These are phyloP conservation scores for Xiphophorus maculatus DNA, from an alignment of 2,113 vertebrate genomes.

Conservation along the genomic window DNA sequence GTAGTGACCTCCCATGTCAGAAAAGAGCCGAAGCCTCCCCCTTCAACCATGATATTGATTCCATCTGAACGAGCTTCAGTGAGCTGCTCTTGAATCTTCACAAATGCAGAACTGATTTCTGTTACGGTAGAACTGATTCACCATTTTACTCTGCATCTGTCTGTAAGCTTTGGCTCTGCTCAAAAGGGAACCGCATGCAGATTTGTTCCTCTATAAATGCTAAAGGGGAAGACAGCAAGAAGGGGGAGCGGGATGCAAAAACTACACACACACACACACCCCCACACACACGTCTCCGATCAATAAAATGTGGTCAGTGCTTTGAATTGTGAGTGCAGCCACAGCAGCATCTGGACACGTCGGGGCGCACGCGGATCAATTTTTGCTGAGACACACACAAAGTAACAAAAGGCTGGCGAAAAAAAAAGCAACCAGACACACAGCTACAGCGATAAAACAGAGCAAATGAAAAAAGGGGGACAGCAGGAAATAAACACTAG, in stretches of 20 bases:
- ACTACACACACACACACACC: conserved; percentile 13
- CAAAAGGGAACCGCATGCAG: conserved; percentile 54
- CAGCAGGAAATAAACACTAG: conserved; percentile 51
- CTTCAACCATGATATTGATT: conserved; percentile 22
- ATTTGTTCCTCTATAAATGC: conserved; percentile 51
- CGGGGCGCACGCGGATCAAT: conserved; percentile 44
- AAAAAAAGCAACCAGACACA: conserved; percentile 5
- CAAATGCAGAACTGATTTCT: background rate
- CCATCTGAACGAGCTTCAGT: background rate
- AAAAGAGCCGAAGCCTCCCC: conserved; percentile 32
- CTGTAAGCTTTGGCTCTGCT: conserved; percentile 23
- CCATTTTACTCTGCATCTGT: conserved; percentile 29
- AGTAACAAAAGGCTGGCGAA: conserved; percentile 10
- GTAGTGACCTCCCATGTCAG: conserved; percentile 38
- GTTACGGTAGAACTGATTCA: background rate
- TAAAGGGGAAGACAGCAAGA: conserved; percentile 1
- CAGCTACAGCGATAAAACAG: conserved; percentile 24
- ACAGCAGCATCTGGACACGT: conserved; percentile 4
- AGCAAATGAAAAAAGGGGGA: conserved; percentile 9
- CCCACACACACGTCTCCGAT: conserved; percentile 32
- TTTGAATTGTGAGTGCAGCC: conserved; percentile 21
- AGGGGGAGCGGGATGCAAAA: conserved; percentile 17
- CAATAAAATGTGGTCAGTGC: conserved; percentile 40
- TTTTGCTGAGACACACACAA: conserved; percentile 58
- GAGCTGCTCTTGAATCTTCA: conserved; percentile 11